Percentiles rank a stretch among this genome's conserved stretches.
Conservation (phyloP, 1,140 invertebrate species). For the Drosophila pseudoananassae region DNA sequence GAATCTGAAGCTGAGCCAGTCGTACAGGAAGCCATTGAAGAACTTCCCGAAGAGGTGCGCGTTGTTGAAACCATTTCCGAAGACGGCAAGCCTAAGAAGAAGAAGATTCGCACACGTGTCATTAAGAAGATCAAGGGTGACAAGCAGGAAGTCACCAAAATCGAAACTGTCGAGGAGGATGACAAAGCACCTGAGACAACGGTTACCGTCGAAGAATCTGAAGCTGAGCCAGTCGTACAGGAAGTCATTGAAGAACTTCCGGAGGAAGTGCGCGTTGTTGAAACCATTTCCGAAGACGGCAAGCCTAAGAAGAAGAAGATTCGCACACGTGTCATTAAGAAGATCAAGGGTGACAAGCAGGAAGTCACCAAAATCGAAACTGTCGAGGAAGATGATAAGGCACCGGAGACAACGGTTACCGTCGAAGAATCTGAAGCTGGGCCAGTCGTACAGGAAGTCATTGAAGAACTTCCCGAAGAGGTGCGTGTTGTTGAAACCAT, state of each 20-base stretch:
- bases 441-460: neutral
- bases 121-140: neutral
- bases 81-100: neutral
- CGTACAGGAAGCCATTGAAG: neutral
- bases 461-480: neutral
- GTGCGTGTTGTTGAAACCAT: neutral
- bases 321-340: neutral
- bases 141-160: neutral
- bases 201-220: neutral
- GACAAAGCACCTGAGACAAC: neutral
- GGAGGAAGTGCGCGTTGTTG: neutral
- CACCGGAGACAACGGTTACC: neutral
- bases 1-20: neutral
- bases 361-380: neutral
- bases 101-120: neutral
- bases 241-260: neutral
- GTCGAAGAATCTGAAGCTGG: neutral
- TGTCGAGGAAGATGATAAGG: neutral
- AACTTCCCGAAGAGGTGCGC: neutral
- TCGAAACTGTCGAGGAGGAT: neutral
- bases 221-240: neutral
- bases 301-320: neutral
- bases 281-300: neutral
- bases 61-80: neutral
- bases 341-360: neutral